Evolutionary conservation across 2,113 vertebrate species (phyloP), one percentile per base, ranked within the genome.

Genomic region (Bos indicus): DNA sequence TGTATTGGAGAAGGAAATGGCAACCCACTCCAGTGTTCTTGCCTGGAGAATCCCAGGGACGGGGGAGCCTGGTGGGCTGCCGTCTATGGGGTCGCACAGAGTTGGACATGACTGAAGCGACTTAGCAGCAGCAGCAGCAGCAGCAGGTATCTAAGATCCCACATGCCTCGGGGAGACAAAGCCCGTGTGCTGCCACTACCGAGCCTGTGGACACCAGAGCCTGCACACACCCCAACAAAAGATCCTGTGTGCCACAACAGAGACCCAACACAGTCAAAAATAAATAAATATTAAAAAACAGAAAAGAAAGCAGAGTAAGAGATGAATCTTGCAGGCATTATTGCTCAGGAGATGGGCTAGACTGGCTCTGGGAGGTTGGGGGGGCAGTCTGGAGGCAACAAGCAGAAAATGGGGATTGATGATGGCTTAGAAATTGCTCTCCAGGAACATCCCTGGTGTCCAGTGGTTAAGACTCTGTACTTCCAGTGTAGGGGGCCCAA

Each of bases 121-220:
- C 43, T 7, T 46, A 46, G 43, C 43, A 46, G 43, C 43, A 46
- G 43, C 43, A 46, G 43, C 43, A 46, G 43, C 43, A 46, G 43
- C 43, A 46, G 43, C 67, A 40, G n/a, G n/a, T 71, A 40, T 40
- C 5, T 23, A 71, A 71, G 67, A 71, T 71, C n/a, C n/a, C 67
- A 40, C n/a, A 6, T 36, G 9, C 67, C 10, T 0, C 2, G 0
- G 64, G 33, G 17, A 0, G 1, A 36, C 2, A 2, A 67, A 67
- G 64, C 64, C 64, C 5, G 2, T 12, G 19, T 40, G 9, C 10
- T 12, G 19, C n/a, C 7, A 2, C 33, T 64, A 7, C 60, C 23
- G 67, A 71, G n/a, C 67, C 67, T 71, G n/a, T 21, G 19, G 67
- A 6, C 19, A 23, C 67, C n/a, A 40, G 67, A 71, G 67, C 67